Evolutionary conservation across 2,888 invertebrate genomes (phyloP).

Genomic region (Drosophila gaucha): DNA sequence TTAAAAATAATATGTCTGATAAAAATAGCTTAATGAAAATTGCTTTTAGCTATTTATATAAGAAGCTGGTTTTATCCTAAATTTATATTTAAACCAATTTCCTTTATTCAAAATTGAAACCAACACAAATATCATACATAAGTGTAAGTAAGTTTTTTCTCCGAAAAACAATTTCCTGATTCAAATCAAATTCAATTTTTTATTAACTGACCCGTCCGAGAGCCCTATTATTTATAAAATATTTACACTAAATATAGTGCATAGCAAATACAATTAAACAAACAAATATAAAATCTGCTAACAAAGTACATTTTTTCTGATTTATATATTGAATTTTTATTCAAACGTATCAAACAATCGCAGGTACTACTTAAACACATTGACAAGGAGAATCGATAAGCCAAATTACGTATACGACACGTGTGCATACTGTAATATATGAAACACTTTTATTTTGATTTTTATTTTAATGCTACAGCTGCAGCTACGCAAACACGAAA

Average conservation of each 20-base stretch:
- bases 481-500: slow-evolving; percentile 14
- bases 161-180: too few species aligned
- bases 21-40: too few species aligned
- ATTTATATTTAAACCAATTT: too few species aligned
- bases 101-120: too few species aligned
- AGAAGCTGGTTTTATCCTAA: too few species aligned
- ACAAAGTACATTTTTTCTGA: not conserved
- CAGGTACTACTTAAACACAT: slow-evolving; percentile 16
- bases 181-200: too few species aligned
- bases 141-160: too few species aligned
- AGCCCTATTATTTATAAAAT: not conserved
- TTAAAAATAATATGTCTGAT: too few species aligned
- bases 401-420: slow-evolving; percentile 63
- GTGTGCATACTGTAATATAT: slow-evolving; percentile 39
- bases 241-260: not conserved
- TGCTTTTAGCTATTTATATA: too few species aligned
- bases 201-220: too few species aligned
- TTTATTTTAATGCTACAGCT: slow-evolving; percentile 26
- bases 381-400: slow-evolving; percentile 37
- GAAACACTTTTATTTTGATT: slow-evolving; percentile 2
- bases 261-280: not conserved
- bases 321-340: not conserved
- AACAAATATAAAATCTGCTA: not conserved
- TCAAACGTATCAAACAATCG: not conserved
- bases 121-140: too few species aligned